Percentiles rank a stretch among this genome's conserved stretches.
Evolutionary conservation across 2,888 invertebrate genomes (phyloP).

Genomic region (Polylopha cassiicola): DNA sequence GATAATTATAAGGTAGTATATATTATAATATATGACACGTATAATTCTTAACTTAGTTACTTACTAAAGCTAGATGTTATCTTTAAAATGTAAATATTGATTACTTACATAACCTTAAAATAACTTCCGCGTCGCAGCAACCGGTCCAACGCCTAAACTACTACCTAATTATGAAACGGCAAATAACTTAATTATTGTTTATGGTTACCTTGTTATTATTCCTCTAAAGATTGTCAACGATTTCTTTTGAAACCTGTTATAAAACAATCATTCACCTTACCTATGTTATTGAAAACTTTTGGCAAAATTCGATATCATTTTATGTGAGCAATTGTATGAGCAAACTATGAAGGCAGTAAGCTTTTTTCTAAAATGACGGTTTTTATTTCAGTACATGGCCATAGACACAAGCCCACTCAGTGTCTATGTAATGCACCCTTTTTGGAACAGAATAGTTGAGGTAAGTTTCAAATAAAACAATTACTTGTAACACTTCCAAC

Average conservation of each 20-base stretch:
- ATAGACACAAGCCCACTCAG: conserved; percentile 97
- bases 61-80: too few species aligned
- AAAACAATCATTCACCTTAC: too few species aligned
- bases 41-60: not conserved
- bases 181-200: too few species aligned
- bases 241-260: too few species aligned
- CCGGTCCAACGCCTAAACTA: too few species aligned
- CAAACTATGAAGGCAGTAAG: too few species aligned
- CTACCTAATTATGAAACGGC: too few species aligned
- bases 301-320: too few species aligned
- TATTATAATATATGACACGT: not conserved
- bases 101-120: conserved; percentile 39
- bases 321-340: too few species aligned
- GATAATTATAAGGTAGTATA: conserved; percentile 91
- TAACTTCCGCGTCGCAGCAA: conserved; percentile 10
- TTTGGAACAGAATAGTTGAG: conserved; percentile 98
- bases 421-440: conserved; percentile 99
- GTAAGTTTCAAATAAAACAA: conserved; percentile 73
- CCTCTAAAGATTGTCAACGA: too few species aligned
- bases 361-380: not conserved
- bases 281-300: too few species aligned
- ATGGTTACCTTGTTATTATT: too few species aligned
- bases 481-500: not conserved
- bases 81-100: conserved; percentile 17
- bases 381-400: conserved; percentile 92